A percentile compares a stretch with the other conserved stretches of the same genome.
These are phyloP conservation scores for Tokudaia tokunoshimensis DNA, from an alignment of 2,797 vertebrate species.

Conservation along the genomic window DNA sequence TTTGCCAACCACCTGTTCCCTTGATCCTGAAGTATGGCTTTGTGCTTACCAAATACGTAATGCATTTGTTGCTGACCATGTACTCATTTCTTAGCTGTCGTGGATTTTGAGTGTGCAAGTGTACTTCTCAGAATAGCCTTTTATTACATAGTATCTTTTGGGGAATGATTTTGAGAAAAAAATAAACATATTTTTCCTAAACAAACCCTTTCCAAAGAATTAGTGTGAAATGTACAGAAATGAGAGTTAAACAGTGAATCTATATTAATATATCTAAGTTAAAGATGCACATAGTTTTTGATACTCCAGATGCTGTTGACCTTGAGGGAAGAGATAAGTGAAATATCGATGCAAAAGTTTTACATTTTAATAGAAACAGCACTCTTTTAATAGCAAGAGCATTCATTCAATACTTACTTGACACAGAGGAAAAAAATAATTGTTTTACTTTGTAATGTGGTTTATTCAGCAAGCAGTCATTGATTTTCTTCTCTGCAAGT, in stretches of 20 bases:
- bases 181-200: background rate
- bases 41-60: background rate
- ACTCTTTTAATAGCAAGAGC: background rate
- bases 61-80: accelerated
- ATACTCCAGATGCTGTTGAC: background rate
- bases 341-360: background rate
- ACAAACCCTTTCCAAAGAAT: background rate
- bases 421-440: background rate
- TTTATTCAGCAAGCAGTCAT: constrained; percentile 51
- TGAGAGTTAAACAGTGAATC: background rate
- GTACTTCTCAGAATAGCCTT: no score
- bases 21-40: background rate
- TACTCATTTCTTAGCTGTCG: background rate
- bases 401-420: constrained; percentile 32
- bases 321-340: constrained; percentile 28
- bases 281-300: background rate
- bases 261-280: background rate
- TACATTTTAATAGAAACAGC: constrained; percentile 4
- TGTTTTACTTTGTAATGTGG: constrained; percentile 8
- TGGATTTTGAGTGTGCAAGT: no score
- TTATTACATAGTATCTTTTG: background rate
- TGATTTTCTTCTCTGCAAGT: background rate
- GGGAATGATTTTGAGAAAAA: background rate
- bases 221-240: background rate
- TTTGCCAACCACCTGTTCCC: accelerated